Base-by-base conservation (phyloP, 2,888 invertebrate genomes). In the Apotomis turbidana region DNA sequence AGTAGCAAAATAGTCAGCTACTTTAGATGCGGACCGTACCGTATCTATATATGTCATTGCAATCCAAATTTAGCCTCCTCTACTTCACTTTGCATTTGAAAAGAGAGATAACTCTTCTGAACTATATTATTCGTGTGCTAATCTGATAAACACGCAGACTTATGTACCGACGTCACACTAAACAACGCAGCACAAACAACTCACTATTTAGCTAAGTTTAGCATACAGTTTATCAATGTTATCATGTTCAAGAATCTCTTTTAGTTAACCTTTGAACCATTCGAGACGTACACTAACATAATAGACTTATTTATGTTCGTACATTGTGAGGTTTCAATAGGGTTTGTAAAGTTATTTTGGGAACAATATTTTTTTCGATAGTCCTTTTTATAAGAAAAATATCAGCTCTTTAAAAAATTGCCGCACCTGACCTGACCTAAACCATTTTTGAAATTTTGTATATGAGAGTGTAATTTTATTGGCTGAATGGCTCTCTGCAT, bases 91-190 rank as follows among this genome's bases (percentile, higher is more conserved):
- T 61, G 27, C 5, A 12, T 68, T 27, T 44, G 13, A 54, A 41
- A 58, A 12, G 38, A 13, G 36, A 55, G 55, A 46, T 69, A 60
- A 64, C 13, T 64, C 64, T 15, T 9, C 36, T 66, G 52, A 59
- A 46, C 44, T 54, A 49, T 62, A 36, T 54, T 66, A 6, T 58
- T 54, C 10, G 59, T 49, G 36, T 63, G 51, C n/a, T 27, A 51
- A 51, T 64, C 58, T 41, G 69, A 70, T 63, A 49, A 49, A 57
- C 9, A 49, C 12, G 3, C 49, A 8, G 13, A 59, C 51, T 46
- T 38, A 49, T 58, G 13, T 49, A 13, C 12, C 38, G 12, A 62
- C 62, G 36, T 49, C 59, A 68, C 38, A 38, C 9, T 58, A 9
- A 6, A 63, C 51, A 49, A 41, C 41, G n/a, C 38, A 1, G 0